Percentiles rank a stretch among this genome's conserved stretches.
Evolutionary conservation across 2,888 invertebrate species (phyloP).

Genomic region (Polylopha cassiicola): DNA sequence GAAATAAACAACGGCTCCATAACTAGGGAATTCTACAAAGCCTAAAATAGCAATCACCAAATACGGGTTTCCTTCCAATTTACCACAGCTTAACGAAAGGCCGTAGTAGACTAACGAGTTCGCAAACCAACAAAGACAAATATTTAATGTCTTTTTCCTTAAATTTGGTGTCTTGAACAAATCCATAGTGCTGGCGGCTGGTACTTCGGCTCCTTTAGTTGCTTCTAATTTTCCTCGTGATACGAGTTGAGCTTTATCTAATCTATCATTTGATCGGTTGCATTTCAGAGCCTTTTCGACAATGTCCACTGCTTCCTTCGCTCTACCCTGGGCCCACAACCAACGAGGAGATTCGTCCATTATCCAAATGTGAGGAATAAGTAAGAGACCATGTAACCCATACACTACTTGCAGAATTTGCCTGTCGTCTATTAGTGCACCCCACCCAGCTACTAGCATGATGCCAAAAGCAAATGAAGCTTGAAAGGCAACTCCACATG

Average conservation of each 20-base stretch:
- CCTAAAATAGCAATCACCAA: conserved; percentile 86
- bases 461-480: conserved; percentile 87
- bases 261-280: conserved; percentile 79
- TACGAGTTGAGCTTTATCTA: conserved; percentile 82
- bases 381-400: conserved; percentile 83
- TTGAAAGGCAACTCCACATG: conserved; percentile 88
- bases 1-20: conserved; percentile 82
- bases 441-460: conserved; percentile 91
- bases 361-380: conserved; percentile 90
- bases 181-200: conserved; percentile 80
- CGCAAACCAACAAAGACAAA: conserved; percentile 92
- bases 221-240: conserved; percentile 76
- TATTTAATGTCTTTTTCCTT: conserved; percentile 86
- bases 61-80: conserved; percentile 88
- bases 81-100: conserved; percentile 87
- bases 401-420: conserved; percentile 86
- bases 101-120: conserved; percentile 92
- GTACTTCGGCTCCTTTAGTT: conserved; percentile 51
- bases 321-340: conserved; percentile 90
- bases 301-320: conserved; percentile 84
- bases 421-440: conserved; percentile 83
- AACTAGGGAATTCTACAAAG: conserved; percentile 89
- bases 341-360: conserved; percentile 94
- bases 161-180: conserved; percentile 89
- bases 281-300: conserved; percentile 85